Percentiles rank a stretch among this genome's conserved stretches.
Conservation (phyloP, 2,113 vertebrate species). For the Triplophysa rosa region DNA sequence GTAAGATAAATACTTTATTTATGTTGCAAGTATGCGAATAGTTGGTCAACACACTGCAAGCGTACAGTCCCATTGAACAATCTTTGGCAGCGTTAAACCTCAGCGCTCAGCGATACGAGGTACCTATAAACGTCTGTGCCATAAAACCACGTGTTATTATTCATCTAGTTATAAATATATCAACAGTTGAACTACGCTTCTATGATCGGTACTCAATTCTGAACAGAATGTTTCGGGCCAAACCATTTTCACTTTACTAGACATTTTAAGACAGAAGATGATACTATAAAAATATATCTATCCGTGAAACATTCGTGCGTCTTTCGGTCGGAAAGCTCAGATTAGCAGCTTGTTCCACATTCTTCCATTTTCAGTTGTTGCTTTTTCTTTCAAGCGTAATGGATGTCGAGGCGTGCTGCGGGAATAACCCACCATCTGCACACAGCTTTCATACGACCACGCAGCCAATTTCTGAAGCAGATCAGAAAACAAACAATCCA, state of each 20-base stretch:
- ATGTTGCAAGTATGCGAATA: background rate
- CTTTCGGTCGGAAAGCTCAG: slow-evolving; percentile 39
- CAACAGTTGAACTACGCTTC: background rate
- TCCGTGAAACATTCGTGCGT: slow-evolving; percentile 36
- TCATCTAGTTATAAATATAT: background rate
- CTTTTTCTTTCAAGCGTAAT: slow-evolving; percentile 42
- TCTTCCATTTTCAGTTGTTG: slow-evolving; percentile 37
- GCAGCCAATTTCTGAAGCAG: slow-evolving; percentile 13
- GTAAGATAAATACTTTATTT: slow-evolving; percentile 30
- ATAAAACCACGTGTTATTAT: background rate
- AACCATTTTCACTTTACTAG: slow-evolving; percentile 18
- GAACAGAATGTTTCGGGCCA: background rate
- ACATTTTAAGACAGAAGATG: background rate
- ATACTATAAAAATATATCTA: background rate
- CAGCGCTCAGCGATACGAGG: background rate
- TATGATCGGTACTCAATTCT: background rate
- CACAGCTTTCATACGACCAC: background rate
- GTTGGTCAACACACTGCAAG: background rate
- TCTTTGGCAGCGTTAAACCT: background rate
- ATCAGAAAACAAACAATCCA: slow-evolving; percentile 9
- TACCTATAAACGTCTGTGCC: background rate
- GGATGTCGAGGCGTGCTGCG: background rate
- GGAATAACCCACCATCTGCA: background rate
- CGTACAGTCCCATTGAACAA: background rate
- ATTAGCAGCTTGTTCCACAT: slow-evolving; percentile 53